phyloP scores from a whole-genome alignment of 2,888 invertebrate species.

The Diplazon laetatorius region DNA sequence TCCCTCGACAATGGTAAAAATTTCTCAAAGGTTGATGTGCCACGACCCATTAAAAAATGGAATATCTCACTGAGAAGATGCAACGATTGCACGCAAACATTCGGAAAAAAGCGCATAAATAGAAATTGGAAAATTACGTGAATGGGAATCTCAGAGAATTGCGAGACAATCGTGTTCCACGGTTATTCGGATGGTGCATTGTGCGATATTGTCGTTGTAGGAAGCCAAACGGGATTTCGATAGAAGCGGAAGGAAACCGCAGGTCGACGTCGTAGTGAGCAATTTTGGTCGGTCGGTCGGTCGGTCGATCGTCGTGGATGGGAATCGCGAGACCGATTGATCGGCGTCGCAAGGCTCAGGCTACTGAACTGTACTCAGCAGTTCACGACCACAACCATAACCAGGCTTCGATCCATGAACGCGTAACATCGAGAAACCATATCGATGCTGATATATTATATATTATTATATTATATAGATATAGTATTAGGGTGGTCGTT shows the following conservation, averaged over 20 bases:
- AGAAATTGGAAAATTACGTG: background rate
- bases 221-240: slow-evolving; percentile 40
- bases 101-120: no score
- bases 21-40: no score
- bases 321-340: slow-evolving; percentile 11
- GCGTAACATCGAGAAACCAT: slow-evolving; percentile 32
- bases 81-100: no score
- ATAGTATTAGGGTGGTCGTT: no score
- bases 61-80: no score
- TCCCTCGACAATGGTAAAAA: no score
- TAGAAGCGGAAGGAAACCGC: slow-evolving; percentile 28
- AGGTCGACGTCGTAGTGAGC: slow-evolving; percentile 39
- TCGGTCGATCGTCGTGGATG: slow-evolving; percentile 12
- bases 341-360: slow-evolving; percentile 24
- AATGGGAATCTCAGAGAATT: background rate
- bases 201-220: slow-evolving; percentile 16
- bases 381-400: slow-evolving; percentile 39
- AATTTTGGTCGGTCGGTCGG: slow-evolving; percentile 51
- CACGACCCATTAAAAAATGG: no score
- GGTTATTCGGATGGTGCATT: background rate
- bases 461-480: no score
- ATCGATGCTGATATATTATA: no score
- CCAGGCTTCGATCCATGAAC: slow-evolving; percentile 33
- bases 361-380: slow-evolving; percentile 39
- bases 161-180: background rate